Evolutionary conservation across 2,888 invertebrate species (phyloP).

Genomic region (Frankliniella intonsa): DNA sequence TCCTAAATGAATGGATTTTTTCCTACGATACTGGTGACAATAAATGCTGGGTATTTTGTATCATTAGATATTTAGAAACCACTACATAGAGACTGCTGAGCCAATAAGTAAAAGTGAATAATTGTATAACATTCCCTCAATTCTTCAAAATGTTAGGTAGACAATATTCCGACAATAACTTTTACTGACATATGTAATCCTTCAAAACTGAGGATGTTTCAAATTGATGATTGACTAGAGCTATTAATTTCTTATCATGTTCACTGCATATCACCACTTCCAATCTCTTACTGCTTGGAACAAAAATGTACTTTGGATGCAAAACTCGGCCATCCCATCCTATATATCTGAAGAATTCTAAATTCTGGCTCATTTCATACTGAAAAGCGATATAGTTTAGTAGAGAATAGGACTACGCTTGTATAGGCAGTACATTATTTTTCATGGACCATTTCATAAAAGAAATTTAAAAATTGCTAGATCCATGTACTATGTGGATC

Average conservation of each 20-base stretch:
- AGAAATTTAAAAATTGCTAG: background rate
- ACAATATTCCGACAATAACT: background rate
- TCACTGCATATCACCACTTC: constrained; percentile 6
- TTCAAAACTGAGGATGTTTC: background rate
- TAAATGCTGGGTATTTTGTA: constrained; percentile 18
- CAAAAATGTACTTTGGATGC: background rate
- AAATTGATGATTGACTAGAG: background rate
- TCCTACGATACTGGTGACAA: constrained; percentile 17
- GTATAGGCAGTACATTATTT: background rate
- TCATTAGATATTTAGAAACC: constrained; percentile 15
- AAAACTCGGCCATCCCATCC: background rate
- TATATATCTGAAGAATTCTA: background rate
- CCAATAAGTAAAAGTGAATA: background rate
- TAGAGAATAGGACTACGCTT: background rate
- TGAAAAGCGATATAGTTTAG: background rate
- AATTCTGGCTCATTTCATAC: constrained; percentile 5
- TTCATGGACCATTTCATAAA: constrained; percentile 11
- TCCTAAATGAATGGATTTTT: background rate
- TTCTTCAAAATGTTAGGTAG: constrained; percentile 12
- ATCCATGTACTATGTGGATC: background rate
- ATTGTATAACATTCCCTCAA: background rate
- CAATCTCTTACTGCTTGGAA: background rate
- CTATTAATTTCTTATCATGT: background rate
- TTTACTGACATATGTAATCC: background rate
- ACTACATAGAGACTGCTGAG: constrained; percentile 22